A percentile compares a stretch with the other conserved stretches of the same genome.
These are phyloP conservation scores for Xanthia togata DNA, from an alignment of 2,888 invertebrate species.

Conservation along the genomic window DNA sequence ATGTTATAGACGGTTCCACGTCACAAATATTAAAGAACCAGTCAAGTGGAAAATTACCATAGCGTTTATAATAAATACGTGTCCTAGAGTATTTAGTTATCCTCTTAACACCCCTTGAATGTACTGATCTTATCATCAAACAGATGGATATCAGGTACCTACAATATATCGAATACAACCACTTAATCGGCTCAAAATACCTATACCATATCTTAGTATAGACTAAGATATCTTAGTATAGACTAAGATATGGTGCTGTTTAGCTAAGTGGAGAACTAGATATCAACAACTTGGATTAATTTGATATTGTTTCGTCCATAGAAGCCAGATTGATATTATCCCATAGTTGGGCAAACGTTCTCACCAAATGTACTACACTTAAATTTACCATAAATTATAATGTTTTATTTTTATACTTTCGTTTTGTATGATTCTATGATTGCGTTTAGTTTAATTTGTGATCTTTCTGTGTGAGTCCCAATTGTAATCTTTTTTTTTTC, in stretches of 20 bases:
- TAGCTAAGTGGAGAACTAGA: neutral
- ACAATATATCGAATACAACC: conserved; percentile 31
- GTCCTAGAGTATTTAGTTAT: neutral
- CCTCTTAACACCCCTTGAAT: neutral
- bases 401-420: too few relatives aligned
- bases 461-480: too few relatives aligned
- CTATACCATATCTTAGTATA: too few relatives aligned
- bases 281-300: conserved; percentile 1
- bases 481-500: too few relatives aligned
- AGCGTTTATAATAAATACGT: neutral
- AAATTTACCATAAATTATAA: neutral
- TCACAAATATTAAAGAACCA: neutral
- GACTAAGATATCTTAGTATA: too few relatives aligned
- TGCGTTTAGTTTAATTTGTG: too few relatives aligned
- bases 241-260: neutral
- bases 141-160: conserved; percentile 25
- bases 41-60: neutral
- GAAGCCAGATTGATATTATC: too few relatives aligned
- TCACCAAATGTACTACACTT: neutral
- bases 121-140: conserved; percentile 31
- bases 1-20: neutral
- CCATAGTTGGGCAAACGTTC: neutral
- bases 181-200: conserved; percentile 37
- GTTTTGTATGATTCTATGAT: too few relatives aligned
- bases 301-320: neutral